These are phyloP conservation scores for Fregata magnificens DNA, from an alignment of 2,113 vertebrate genomes.

Conservation along the genomic window DNA sequence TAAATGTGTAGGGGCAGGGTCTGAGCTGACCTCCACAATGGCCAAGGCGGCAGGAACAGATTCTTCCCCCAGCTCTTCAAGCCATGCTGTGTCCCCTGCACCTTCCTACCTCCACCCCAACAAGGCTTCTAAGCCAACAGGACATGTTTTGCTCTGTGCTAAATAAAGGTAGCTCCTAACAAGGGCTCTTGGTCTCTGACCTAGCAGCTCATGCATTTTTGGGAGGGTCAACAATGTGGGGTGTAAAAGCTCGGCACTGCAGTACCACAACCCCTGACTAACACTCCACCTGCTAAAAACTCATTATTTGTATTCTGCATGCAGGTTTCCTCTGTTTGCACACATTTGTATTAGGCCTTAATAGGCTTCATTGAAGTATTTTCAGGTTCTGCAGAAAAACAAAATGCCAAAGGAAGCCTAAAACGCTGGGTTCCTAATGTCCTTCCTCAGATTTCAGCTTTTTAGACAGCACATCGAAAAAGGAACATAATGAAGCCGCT, in stretches of 20 bases:
- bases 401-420: neutral
- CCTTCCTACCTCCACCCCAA: neutral
- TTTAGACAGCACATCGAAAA: constrained; percentile 4
- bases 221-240: neutral
- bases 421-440: neutral
- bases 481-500: neutral
- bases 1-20: accelerated
- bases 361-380: neutral
- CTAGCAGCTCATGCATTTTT: neutral
- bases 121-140: neutral
- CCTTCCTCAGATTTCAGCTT: constrained; percentile 8
- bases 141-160: neutral
- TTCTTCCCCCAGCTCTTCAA: neutral
- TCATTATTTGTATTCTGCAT: accelerated
- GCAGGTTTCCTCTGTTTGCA: neutral
- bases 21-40: neutral
- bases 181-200: neutral
- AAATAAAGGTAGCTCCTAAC: neutral
- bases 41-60: neutral
- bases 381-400: neutral
- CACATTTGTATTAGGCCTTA: neutral
- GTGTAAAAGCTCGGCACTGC: neutral
- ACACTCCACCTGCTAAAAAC: neutral
- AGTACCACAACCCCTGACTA: neutral
- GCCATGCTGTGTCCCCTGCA: neutral